Evolutionary conservation across 2,888 invertebrate species (phyloP).

Genomic region (Syritta pipiens): DNA sequence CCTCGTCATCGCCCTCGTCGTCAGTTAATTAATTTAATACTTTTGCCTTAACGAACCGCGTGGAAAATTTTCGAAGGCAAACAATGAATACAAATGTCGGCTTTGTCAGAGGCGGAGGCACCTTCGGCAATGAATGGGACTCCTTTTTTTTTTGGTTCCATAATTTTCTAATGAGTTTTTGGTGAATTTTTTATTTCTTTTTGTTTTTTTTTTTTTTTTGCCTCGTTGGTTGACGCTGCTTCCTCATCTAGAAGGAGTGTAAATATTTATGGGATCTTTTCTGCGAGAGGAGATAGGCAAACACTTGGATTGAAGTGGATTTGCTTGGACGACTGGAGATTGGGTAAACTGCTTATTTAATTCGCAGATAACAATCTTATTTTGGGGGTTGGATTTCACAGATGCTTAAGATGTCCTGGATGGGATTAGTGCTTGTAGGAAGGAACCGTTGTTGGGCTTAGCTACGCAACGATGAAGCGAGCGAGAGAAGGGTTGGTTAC

Average conservation of each 20-base stretch:
- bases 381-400: constrained; percentile 33
- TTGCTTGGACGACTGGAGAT: neutral
- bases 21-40: constrained; percentile 42
- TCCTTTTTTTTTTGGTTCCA: neutral
- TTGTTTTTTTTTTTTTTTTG: neutral
- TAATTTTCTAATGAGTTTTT: constrained; percentile 36
- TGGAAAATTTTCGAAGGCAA: constrained; percentile 16
- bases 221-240: neutral
- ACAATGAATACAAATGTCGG: constrained; percentile 41
- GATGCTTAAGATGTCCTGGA: constrained; percentile 33
- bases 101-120: neutral
- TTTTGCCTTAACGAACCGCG: constrained; percentile 13
- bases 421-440: constrained; percentile 24
- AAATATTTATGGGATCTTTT: constrained; percentile 39
- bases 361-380: constrained; percentile 43
- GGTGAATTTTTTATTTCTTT: constrained; percentile 3
- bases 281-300: constrained; percentile 34
- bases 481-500: neutral
- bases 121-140: neutral
- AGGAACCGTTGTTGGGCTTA: neutral
- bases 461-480: neutral
- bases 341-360: constrained; percentile 50
- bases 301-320: constrained; percentile 34
- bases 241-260: constrained; percentile 13
- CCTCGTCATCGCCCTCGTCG: no score